Base-by-base conservation (phyloP, 2,797 vertebrate species). In the Xenops minutus region DNA sequence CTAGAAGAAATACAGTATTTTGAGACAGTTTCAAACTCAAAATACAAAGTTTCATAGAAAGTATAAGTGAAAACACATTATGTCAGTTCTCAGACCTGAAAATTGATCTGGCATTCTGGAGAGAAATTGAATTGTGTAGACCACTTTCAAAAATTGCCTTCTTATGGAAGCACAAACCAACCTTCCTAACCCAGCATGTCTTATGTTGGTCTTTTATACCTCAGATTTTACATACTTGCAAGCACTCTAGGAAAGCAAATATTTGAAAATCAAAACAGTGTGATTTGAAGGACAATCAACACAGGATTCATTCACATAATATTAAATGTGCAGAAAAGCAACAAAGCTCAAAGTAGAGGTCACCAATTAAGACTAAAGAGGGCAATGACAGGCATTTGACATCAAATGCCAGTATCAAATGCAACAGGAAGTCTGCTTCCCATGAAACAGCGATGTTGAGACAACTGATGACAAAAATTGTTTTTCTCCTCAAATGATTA, bases 401-500 rank as follows among this genome's bases (percentile, higher is more conserved):
- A 78, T 96, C 66, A 89, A 75, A 87, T 44, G 85, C 78, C 89
- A 58, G 39, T 90, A 82, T 94, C 91, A 93, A 92, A 92, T 24
- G 2, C 75, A 55, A 89, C 84, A 78, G 67, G 95, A 95, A 95
- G 63, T 24, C 84, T 92, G 55, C 78, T 97, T 98, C 95, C 95
- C 93, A 75, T 81, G 71, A 92, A 97, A 88, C 14, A 88, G 89
- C 39, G 30, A 92, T 96, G 92, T 83, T 29, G 34, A 88, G 94
- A 97, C 89, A 96, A 84, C 85, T 39, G 66, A 94, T 96, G 97
- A 97, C 96, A 96, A 96, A 97, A 98, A 93, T 77, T 56, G 97
- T 98, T 98, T 98, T 98, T 97, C 95, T 97, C 95, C 96, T 96
- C 94, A 96, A 97, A 97, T 96, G 94, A 95, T 97, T 96, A 94